A percentile compares a stretch with the other conserved stretches of the same genome.
These are phyloP conservation scores for Marasmarcha lunaedactyla DNA, from an alignment of 2,888 invertebrate species.

Conservation along the genomic window DNA sequence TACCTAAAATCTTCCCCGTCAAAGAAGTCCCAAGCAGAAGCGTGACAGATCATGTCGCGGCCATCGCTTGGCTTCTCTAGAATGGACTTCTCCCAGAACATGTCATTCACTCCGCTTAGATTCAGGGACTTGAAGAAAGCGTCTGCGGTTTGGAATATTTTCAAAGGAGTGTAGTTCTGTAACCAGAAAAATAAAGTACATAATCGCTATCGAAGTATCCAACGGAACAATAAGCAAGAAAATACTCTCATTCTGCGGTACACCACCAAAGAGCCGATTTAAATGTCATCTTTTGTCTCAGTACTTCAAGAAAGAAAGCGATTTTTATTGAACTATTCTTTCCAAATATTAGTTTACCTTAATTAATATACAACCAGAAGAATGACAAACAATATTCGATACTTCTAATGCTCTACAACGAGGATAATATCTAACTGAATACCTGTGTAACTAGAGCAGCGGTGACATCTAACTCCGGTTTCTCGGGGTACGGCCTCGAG, in stretches of 20 bases:
- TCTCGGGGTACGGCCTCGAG: conserved; percentile 78
- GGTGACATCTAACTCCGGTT: conserved; percentile 77
- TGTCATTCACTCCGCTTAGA: conserved; percentile 79
- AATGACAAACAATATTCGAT: too few species aligned
- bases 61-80: conserved; percentile 81
- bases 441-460: conserved; percentile 58
- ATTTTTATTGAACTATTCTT: too few species aligned
- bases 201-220: neutral
- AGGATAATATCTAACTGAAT: too few species aligned
- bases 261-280: neutral
- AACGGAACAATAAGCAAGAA: neutral
- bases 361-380: too few species aligned
- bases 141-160: conserved; percentile 86
- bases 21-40: conserved; percentile 91
- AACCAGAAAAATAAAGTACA: too few species aligned
- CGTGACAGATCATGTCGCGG: conserved; percentile 84
- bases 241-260: too few species aligned
- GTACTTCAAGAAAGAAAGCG: too few species aligned
- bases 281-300: too few species aligned
- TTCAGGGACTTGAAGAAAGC: conserved; percentile 87
- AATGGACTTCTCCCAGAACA: conserved; percentile 88
- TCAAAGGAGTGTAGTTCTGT: conserved; percentile 78
- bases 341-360: too few species aligned
- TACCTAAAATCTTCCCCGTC: conserved; percentile 84
- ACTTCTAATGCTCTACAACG: too few species aligned